Conservation (phyloP, 2,113 vertebrate genomes). For the Canis aureus region DNA sequence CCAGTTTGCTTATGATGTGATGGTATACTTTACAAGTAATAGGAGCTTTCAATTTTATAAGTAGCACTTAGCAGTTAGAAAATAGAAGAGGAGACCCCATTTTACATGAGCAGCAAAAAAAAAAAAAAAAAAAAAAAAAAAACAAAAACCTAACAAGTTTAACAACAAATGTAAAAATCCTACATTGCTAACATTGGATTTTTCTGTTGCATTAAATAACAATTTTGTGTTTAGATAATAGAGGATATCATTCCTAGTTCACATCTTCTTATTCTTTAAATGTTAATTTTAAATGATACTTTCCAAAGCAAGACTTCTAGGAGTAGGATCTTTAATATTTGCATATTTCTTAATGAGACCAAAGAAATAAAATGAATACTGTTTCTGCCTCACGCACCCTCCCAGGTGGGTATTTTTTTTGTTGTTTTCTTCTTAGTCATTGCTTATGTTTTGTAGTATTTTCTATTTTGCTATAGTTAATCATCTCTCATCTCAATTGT, state of each 20-base stretch:
- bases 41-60: constrained; percentile 28
- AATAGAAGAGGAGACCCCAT: neutral
- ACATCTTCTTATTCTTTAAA: neutral
- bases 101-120: neutral
- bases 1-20: neutral
- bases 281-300: neutral
- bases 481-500: neutral
- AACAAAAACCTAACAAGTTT: neutral
- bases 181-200: neutral
- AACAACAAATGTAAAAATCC: constrained; percentile 34
- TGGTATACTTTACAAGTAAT: neutral
- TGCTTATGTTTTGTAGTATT: neutral
- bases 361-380: neutral
- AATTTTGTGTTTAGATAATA: neutral
- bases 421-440: neutral
- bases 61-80: neutral
- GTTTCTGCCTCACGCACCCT: neutral
- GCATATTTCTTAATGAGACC: neutral
- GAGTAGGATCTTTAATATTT: constrained; percentile 41
- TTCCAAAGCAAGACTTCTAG: constrained; percentile 9
- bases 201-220: constrained; percentile 38
- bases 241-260: neutral
- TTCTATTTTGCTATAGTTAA: neutral
- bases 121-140: neutral
- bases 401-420: neutral